Percentiles rank a stretch among this genome's conserved stretches.
Evolutionary conservation across 2,113 vertebrate genomes (phyloP).

Genomic region (Notiomystis cincta): DNA sequence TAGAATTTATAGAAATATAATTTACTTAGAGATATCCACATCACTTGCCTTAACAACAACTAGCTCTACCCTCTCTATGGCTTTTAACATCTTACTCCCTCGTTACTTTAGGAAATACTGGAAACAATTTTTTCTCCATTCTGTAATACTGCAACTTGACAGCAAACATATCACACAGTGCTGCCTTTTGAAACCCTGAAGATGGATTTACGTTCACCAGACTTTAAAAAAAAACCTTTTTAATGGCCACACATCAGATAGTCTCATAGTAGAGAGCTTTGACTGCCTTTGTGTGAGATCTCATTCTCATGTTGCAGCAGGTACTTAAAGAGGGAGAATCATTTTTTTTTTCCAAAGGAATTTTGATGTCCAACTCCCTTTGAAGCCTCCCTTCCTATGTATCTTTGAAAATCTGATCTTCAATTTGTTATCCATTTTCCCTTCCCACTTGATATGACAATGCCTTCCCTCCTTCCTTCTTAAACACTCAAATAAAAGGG

Average conservation of each 20-base stretch:
- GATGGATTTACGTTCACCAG: neutral
- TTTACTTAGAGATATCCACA: neutral
- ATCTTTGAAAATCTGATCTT: constrained; percentile 59
- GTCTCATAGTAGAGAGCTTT: neutral
- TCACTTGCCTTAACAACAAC: neutral
- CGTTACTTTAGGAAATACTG: neutral
- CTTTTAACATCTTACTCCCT: neutral
- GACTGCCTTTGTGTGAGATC: constrained; percentile 12
- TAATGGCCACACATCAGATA: neutral
- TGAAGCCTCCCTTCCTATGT: constrained; percentile 4
- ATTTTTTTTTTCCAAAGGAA: neutral
- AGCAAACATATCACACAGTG: neutral
- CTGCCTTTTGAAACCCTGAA: neutral
- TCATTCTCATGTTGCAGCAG: constrained; percentile 46
- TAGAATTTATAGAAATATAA: neutral
- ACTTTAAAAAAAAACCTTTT: constrained; percentile 1
- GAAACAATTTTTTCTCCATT: neutral
- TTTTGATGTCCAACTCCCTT: constrained; percentile 29
- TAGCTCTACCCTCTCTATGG: neutral
- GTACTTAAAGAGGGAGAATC: neutral
- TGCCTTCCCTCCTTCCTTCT: neutral
- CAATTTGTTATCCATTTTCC: neutral
- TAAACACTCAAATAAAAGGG: neutral
- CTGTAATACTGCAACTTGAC: neutral
- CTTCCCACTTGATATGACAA: neutral